phyloP scores from a whole-genome alignment of 2,888 invertebrate species.

The Cephus rjabovi region DNA sequence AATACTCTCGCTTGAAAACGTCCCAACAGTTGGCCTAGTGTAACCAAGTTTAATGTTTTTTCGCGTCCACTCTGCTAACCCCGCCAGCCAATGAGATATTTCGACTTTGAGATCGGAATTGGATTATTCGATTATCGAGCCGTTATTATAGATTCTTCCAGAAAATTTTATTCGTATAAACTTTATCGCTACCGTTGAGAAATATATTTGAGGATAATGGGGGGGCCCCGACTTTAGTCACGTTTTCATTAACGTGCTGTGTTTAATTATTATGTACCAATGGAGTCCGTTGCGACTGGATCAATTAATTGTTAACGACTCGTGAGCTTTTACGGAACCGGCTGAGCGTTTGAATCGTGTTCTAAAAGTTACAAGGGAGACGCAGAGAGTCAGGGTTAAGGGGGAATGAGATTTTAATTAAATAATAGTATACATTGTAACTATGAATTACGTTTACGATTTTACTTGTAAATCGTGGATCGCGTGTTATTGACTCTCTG shows the following conservation, averaged over 20 bases:
- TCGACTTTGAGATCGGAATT: conserved; percentile 27
- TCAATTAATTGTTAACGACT: conserved; percentile 3
- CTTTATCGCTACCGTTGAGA: conserved; percentile 63
- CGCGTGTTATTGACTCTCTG: no score
- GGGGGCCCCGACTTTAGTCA: no score
- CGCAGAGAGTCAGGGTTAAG: background rate
- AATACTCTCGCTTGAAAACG: conserved; percentile 41
- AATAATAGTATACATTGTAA: conserved; percentile 28
- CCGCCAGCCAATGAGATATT: no score
- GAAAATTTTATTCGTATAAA: conserved; percentile 60
- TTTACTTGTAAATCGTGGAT: no score
- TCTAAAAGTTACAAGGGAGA: conserved; percentile 3
- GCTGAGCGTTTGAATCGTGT: no score
- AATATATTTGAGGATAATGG: conserved; percentile 33
- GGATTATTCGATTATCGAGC: conserved; percentile 46
- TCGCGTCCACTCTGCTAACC: conserved; percentile 16
- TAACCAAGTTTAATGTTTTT: conserved; percentile 55
- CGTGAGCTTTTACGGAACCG: background rate
- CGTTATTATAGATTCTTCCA: conserved; percentile 57
- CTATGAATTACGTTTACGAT: no score
- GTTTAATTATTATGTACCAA: no score
- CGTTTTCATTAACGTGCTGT: no score
- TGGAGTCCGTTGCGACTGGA: conserved; percentile 13
- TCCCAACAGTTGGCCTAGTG: conserved; percentile 62
- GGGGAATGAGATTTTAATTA: conserved; percentile 19